Conservation (phyloP, 2,797 vertebrate species). For the Phrynocephalus guinanensis region DNA sequence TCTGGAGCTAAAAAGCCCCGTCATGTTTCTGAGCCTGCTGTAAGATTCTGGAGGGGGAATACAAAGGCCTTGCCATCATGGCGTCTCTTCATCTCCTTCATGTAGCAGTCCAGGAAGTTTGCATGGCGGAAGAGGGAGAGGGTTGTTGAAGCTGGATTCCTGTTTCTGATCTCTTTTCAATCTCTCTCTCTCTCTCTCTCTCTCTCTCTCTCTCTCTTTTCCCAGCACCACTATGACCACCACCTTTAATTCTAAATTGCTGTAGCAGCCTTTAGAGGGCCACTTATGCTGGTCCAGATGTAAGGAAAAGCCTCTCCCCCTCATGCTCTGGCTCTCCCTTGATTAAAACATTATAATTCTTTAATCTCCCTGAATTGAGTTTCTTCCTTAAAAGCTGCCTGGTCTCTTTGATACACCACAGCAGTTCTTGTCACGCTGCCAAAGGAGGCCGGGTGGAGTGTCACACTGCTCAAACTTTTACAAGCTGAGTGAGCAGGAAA, state of each 20-base stretch:
- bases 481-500: constrained; percentile 68
- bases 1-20: not conserved
- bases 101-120: not conserved
- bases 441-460: constrained; percentile 73
- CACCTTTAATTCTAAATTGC: constrained; percentile 9
- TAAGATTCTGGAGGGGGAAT: not conserved
- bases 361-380: constrained; percentile 37
- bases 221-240: not conserved
- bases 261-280: constrained; percentile 39
- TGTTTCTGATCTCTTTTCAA: not conserved
- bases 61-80: accelerated
- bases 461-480: constrained; percentile 76
- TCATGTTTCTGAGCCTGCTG: not conserved
- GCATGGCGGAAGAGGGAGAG: not conserved
- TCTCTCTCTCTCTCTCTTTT: accelerated
- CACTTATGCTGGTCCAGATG: constrained; percentile 47
- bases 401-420: constrained; percentile 58
- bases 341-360: constrained; percentile 24
- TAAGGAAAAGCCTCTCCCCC: constrained; percentile 26
- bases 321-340: constrained; percentile 13
- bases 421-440: constrained; percentile 74
- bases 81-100: not conserved
- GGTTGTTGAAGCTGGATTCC: not conserved
- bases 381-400: constrained; percentile 68
- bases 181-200: accelerated